Evolutionary conservation across 2,888 invertebrate genomes (phyloP).

Genomic region (Beris morrisii): DNA sequence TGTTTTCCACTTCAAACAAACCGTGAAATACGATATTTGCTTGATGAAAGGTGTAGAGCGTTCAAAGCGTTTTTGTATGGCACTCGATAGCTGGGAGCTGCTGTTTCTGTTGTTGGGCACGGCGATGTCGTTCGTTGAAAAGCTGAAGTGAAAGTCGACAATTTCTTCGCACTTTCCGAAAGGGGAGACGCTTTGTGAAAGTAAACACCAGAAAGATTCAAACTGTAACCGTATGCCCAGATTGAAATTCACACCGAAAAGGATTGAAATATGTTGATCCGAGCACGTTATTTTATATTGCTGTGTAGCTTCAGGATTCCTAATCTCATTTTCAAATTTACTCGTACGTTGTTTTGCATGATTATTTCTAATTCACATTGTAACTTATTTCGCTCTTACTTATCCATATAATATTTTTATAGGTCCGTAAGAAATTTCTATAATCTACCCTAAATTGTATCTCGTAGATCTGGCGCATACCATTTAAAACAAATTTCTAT

Average conservation of each 20-base stretch:
- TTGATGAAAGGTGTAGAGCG: constrained; percentile 23
- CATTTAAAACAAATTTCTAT: no score
- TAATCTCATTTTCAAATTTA: no score
- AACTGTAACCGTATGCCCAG: constrained; percentile 5
- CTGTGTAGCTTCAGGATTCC: no score
- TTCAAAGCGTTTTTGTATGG: constrained; percentile 16
- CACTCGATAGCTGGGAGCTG: constrained; percentile 3
- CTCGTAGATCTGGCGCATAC: no score
- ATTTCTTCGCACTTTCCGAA: not conserved
- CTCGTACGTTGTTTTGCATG: no score
- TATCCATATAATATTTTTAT: no score
- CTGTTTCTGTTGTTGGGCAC: constrained; percentile 8
- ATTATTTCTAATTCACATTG: no score
- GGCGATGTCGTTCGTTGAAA: not conserved
- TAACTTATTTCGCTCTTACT: no score
- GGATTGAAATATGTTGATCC: constrained; percentile 10
- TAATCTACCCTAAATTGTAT: no score
- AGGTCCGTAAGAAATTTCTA: no score
- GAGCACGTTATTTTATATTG: no score
- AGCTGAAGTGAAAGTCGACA: constrained; percentile 24
- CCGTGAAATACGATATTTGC: constrained; percentile 31
- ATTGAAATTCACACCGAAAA: constrained; percentile 20
- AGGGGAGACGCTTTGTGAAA: constrained; percentile 26
- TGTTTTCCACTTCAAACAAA: constrained; percentile 31
- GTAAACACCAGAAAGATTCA: constrained; percentile 25